Evolutionary conservation across 2,888 invertebrate species (phyloP).

Genomic region (Aleiodes testaceus): DNA sequence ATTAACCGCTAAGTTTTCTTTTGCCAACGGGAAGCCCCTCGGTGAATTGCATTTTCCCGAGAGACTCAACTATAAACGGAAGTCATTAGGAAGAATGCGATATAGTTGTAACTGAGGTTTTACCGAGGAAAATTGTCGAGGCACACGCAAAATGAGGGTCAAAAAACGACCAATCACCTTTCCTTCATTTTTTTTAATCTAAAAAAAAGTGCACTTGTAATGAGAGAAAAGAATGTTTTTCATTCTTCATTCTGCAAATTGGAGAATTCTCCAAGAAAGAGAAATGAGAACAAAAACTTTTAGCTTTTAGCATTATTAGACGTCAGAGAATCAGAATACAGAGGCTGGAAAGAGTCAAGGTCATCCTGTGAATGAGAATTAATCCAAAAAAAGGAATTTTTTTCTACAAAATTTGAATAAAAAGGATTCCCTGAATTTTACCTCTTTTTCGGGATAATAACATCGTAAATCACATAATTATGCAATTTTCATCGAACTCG

Average conservation of each 20-base stretch:
- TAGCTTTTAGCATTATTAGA: slow-evolving; percentile 6
- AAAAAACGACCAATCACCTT: not conserved
- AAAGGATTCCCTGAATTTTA: not conserved
- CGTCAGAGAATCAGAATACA: not conserved
- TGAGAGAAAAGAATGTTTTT: too few species aligned
- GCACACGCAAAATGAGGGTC: not conserved
- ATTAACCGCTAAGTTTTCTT: slow-evolving; percentile 13
- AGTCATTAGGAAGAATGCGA: slow-evolving; percentile 8
- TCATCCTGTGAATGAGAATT: not conserved
- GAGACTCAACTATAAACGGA: not conserved
- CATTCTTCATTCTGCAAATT: too few species aligned
- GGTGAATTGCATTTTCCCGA: slow-evolving; percentile 4
- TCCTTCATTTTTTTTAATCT: not conserved
- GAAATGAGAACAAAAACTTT: not conserved
- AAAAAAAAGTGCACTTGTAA: not conserved
- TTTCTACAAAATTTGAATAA: not conserved
- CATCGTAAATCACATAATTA: slow-evolving; percentile 2
- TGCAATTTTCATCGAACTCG: not conserved
- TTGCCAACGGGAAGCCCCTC: not conserved
- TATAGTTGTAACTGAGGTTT: not conserved
- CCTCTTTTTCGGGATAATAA: too few species aligned
- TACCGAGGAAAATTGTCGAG: slow-evolving; percentile 6
- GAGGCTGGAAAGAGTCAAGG: not conserved
- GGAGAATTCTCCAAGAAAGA: too few species aligned
- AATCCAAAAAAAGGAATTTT: not conserved